Conservation (phyloP, 2,888 invertebrate genomes). For the Volucella inflata region DNA sequence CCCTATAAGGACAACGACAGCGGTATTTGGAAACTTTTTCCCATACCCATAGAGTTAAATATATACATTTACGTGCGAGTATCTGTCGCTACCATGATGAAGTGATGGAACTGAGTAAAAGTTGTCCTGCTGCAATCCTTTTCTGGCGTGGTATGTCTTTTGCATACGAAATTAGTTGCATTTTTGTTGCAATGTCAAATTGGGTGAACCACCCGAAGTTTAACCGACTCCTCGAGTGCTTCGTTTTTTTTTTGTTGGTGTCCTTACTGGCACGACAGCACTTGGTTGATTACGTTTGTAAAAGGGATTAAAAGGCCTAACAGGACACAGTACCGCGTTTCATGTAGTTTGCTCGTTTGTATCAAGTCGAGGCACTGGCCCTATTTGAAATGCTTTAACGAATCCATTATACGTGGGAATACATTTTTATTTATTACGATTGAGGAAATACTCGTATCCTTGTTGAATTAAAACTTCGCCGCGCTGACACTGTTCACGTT, state of each 20-base stretch:
- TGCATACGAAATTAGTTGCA: conserved; percentile 69
- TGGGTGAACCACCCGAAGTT: too few species aligned
- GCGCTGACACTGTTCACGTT: conserved; percentile 23
- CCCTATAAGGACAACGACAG: conserved; percentile 9
- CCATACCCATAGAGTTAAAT: conserved; percentile 21
- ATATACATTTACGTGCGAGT: neutral
- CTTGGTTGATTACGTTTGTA: conserved; percentile 50
- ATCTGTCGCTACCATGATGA: conserved; percentile 51
- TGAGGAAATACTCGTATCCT: conserved; percentile 17
- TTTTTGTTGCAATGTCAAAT: conserved; percentile 28
- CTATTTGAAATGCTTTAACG: neutral
- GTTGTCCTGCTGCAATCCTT: conserved; percentile 57
- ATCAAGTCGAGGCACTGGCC: neutral
- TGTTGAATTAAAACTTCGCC: conserved; percentile 36
- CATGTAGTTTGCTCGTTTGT: conserved; percentile 31
- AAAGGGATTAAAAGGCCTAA: conserved; percentile 37
- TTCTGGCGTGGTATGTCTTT: conserved; percentile 30
- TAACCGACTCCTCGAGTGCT: too few species aligned
- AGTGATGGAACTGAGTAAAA: conserved; percentile 63
- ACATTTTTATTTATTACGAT: conserved; percentile 6
- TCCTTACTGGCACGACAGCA: conserved; percentile 10
- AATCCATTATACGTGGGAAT: neutral
- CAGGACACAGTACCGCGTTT: conserved; percentile 3
- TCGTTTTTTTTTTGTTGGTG: conserved; percentile 13
- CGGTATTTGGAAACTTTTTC: conserved; percentile 33